phyloP scores from a whole-genome alignment of 2,888 invertebrate species.

The Ptilodon capucinus region DNA sequence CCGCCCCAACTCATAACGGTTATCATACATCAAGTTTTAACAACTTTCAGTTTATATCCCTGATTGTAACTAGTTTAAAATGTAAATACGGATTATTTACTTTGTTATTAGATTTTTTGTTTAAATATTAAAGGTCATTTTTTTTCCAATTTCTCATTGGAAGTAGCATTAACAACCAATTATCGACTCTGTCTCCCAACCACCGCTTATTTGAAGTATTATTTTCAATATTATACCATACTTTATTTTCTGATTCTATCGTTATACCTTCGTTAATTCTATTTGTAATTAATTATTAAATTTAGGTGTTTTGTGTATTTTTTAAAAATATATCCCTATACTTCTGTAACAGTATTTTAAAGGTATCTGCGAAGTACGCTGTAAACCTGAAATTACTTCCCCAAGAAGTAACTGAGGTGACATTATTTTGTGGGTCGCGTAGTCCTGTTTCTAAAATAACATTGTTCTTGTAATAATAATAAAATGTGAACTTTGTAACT shows the following conservation, averaged over 20 bases:
- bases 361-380: slow-evolving; percentile 1
- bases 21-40: slow-evolving; percentile 30
- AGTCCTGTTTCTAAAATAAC: not conserved
- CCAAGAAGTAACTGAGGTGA: not conserved
- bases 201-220: too few relatives aligned
- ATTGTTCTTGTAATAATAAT: not conserved
- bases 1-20: slow-evolving; percentile 7
- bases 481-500: not conserved
- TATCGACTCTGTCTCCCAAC: too few relatives aligned
- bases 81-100: slow-evolving; percentile 29
- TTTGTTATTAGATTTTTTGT: slow-evolving; percentile 36
- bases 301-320: slow-evolving; percentile 5
- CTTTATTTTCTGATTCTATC: too few relatives aligned
- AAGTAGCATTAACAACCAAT: too few relatives aligned
- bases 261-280: too few relatives aligned
- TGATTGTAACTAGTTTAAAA: slow-evolving; percentile 26
- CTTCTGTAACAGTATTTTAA: too few relatives aligned
- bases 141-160: too few relatives aligned
- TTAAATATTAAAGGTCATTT: too few relatives aligned
- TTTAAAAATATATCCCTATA: slow-evolving; percentile 3
- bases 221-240: too few relatives aligned
- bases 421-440: not conserved
- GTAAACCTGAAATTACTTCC: slow-evolving; percentile 7
- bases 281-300: too few relatives aligned
- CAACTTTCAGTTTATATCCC: slow-evolving; percentile 23